Percentiles rank a stretch among this genome's conserved stretches.
These are phyloP conservation scores for Volucella inanis DNA, from an alignment of 2,888 invertebrate genomes.

Conservation along the genomic window DNA sequence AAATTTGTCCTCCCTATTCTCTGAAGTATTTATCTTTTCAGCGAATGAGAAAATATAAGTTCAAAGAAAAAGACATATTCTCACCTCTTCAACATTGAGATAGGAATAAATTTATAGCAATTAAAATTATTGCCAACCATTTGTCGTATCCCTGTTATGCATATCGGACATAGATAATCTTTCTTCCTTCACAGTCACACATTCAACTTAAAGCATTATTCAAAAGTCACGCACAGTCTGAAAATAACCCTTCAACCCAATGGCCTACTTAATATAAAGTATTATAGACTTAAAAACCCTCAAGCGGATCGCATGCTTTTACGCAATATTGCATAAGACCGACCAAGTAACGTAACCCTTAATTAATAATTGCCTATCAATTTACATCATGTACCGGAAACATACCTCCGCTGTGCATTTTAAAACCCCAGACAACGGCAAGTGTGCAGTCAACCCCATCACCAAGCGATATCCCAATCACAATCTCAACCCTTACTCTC, in stretches of 20 bases:
- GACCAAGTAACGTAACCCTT: conserved; percentile 18
- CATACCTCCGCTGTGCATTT: conserved; percentile 30
- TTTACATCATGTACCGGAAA: conserved; percentile 51
- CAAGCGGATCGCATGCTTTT: conserved; percentile 38
- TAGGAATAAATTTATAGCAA: too few relatives aligned
- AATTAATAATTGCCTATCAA: conserved; percentile 66
- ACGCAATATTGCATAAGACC: conserved; percentile 23
- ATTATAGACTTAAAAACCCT: conserved; percentile 16
- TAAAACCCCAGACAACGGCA: neutral
- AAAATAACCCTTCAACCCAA: neutral
- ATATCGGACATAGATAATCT: neutral
- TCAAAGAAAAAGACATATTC: too few relatives aligned
- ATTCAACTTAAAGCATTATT: neutral
- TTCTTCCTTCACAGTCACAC: neutral
- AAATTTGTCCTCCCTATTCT: too few relatives aligned
- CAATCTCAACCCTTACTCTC: neutral
- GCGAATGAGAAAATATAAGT: too few relatives aligned
- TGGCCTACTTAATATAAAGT: neutral
- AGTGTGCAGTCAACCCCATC: neutral
- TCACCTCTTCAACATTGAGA: too few relatives aligned
- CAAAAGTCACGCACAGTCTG: conserved; percentile 21
- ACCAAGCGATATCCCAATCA: conserved; percentile 12
- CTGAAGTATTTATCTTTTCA: too few relatives aligned
- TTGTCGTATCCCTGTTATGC: neutral
- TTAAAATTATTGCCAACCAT: neutral